A percentile compares a stretch with the other conserved stretches of the same genome.
Evolutionary conservation across 2,888 invertebrate species (phyloP).

Genomic region (Periphyllus acericola): DNA sequence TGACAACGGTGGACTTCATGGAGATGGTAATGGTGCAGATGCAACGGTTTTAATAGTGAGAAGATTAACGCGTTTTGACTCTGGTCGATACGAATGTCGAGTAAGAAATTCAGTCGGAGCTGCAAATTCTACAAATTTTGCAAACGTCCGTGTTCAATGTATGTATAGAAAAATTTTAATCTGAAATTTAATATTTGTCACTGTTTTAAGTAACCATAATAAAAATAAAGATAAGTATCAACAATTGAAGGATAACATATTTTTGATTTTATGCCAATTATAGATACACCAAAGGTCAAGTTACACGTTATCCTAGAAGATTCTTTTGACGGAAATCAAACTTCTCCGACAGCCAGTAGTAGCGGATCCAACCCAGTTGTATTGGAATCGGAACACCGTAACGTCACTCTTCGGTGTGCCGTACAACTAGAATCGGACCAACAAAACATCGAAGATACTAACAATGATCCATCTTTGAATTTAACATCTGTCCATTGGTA

Average conservation of each 20-base stretch:
- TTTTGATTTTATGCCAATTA: not conserved
- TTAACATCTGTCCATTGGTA: constrained; percentile 73
- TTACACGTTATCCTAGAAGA: constrained; percentile 55
- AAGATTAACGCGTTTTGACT: constrained; percentile 43
- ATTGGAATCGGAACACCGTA: constrained; percentile 54
- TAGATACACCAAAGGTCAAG: constrained; percentile 46
- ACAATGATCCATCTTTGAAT: constrained; percentile 58
- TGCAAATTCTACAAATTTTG: constrained; percentile 75
- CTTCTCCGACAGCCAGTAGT: not conserved
- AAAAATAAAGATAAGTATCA: not conserved
- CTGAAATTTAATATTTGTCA: not conserved
- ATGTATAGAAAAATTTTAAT: constrained; percentile 64
- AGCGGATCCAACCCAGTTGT: constrained; percentile 28
- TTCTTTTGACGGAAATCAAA: constrained; percentile 12
- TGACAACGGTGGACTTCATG: not conserved
- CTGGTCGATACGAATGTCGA: constrained; percentile 83
- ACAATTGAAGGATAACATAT: not conserved
- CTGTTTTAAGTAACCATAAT: too few species aligned
- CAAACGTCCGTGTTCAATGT: constrained; percentile 53
- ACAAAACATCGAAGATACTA: not conserved
- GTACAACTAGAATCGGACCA: constrained; percentile 49
- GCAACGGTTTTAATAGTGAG: constrained; percentile 23
- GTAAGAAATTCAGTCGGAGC: constrained; percentile 79
- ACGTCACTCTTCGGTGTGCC: constrained; percentile 57
- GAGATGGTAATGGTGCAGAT: constrained; percentile 22